Conservation (phyloP, 2,797 vertebrate species). For the Loriculus beryllinus region DNA sequence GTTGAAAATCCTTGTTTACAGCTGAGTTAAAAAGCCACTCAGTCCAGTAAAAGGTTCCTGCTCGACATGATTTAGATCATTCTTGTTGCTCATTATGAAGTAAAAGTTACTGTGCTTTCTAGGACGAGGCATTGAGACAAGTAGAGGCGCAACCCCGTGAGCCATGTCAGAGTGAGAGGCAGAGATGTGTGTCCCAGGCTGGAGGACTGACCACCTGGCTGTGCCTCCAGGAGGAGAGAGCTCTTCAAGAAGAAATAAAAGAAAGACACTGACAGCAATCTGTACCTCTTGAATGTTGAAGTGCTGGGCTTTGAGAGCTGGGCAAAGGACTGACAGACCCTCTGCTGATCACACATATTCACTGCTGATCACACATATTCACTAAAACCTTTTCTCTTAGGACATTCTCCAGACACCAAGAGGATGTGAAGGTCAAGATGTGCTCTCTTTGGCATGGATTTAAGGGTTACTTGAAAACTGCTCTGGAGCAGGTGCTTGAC, state of each 20-base stretch:
- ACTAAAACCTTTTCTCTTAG: neutral
- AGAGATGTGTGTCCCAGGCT: neutral
- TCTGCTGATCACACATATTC: neutral
- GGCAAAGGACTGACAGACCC: neutral
- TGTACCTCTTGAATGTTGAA: neutral
- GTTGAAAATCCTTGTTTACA: slow-evolving; percentile 36
- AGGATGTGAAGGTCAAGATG: neutral
- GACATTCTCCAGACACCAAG: neutral
- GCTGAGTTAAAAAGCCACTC: slow-evolving; percentile 8
- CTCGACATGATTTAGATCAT: neutral
- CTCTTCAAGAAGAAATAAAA: neutral
- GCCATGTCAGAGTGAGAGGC: neutral
- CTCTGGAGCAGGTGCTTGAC: neutral
- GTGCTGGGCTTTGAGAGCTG: neutral
- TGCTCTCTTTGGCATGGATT: neutral
- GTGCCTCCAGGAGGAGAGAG: neutral
- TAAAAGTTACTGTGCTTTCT: neutral
- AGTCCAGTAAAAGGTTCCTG: neutral
- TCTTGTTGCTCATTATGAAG: neutral
- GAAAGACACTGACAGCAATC: neutral
- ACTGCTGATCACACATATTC: neutral
- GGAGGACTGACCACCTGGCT: neutral
- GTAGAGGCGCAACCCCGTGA: neutral
- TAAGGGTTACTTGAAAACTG: neutral
- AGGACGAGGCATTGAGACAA: neutral